A percentile compares a stretch with the other conserved stretches of the same genome.
Evolutionary conservation across 1,140 invertebrate species (phyloP).

Genomic region (Asbolus verrucosus): DNA sequence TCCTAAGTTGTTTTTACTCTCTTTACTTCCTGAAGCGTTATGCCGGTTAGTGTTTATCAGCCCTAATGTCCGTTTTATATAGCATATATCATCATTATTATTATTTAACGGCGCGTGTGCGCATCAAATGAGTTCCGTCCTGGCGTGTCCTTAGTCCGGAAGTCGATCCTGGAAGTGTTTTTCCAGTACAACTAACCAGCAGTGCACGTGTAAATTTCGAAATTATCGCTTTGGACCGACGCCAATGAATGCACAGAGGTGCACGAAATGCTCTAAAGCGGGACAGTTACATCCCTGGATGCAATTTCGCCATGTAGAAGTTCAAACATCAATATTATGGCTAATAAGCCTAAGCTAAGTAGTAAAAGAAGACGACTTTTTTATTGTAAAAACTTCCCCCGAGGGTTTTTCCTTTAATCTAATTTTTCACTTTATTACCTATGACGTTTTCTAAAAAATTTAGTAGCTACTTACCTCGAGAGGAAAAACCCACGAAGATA

Average conservation of each 20-base stretch:
- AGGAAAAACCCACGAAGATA: constrained; percentile 21
- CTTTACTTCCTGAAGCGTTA: too few species aligned
- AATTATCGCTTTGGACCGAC: constrained; percentile 17
- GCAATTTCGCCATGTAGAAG: too few species aligned
- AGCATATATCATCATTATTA: too few species aligned
- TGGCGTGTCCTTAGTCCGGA: too few species aligned
- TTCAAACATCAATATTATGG: not conserved
- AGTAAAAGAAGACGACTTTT: not conserved
- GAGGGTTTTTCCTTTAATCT: constrained; percentile 10
- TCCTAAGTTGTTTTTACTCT: too few species aligned
- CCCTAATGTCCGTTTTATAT: too few species aligned
- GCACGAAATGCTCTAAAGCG: not conserved
- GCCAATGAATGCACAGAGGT: constrained; percentile 25
- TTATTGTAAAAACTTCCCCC: not conserved
- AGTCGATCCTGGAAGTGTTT: constrained; percentile 10
- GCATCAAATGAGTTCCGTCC: constrained; percentile 21
- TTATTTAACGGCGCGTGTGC: constrained; percentile 8
- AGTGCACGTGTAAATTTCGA: constrained; percentile 28
- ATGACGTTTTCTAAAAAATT: constrained; percentile 37
- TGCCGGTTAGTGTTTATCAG: too few species aligned
- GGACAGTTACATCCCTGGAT: too few species aligned
- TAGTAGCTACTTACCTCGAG: constrained; percentile 25
- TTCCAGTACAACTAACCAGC: constrained; percentile 24
- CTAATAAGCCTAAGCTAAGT: not conserved
- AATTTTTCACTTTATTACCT: constrained; percentile 37